A percentile compares a stretch with the other conserved stretches of the same genome.
Evolutionary conservation across 2,113 vertebrate genomes (phyloP).

Genomic region (Barnardius zonarius): DNA sequence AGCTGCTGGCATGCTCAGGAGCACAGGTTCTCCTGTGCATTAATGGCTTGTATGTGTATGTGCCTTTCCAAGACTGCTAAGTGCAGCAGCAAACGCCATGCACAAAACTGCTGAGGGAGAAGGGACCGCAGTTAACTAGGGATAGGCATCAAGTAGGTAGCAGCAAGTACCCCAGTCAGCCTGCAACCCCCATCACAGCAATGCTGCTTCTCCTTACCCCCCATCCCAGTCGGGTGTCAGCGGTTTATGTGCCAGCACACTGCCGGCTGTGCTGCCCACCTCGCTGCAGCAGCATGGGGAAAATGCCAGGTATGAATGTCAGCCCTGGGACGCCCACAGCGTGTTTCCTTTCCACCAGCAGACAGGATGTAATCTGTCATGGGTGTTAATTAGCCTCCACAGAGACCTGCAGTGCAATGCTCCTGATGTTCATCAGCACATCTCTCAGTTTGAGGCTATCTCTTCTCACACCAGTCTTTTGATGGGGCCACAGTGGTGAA

Average conservation of each 20-base stretch:
- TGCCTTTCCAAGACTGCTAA: not conserved
- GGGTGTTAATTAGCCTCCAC: not conserved
- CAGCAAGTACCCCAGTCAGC: too few relatives aligned
- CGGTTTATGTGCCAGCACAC: rapidly evolving
- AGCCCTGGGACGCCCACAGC: not conserved
- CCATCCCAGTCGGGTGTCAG: not conserved
- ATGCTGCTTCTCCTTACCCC: too few relatives aligned
- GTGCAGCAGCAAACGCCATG: not conserved
- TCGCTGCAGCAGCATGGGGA: rapidly evolving
- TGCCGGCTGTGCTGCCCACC: not conserved
- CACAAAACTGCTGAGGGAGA: not conserved
- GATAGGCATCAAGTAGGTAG: not conserved
- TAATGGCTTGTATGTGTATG: not conserved
- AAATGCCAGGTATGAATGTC: not conserved
- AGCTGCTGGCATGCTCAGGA: not conserved
- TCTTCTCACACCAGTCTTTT: not conserved
- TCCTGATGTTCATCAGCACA: not conserved
- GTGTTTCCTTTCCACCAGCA: slow-evolving; percentile 43
- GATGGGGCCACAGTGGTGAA: not conserved
- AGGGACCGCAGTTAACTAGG: rapidly evolving
- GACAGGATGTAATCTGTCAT: slow-evolving; percentile 50
- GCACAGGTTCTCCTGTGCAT: rapidly evolving
- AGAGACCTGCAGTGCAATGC: rapidly evolving
- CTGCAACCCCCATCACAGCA: not conserved
- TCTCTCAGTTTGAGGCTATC: not conserved